Evolutionary conservation across 2,888 invertebrate species (phyloP).

Genomic region (Drosophila neotestacea): DNA sequence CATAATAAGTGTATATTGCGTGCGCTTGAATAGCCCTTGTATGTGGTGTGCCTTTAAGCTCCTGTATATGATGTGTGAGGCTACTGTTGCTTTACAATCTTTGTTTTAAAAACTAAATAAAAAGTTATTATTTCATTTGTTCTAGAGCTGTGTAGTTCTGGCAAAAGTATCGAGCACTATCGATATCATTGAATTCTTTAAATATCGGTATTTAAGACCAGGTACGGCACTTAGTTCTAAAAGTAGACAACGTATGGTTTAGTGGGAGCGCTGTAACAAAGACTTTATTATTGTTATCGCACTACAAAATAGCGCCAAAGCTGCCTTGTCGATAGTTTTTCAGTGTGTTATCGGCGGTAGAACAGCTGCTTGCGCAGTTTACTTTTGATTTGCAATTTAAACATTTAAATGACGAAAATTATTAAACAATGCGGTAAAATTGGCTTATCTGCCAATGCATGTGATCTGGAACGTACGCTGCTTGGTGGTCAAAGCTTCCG

Average conservation of each 20-base stretch:
- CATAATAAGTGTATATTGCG: slow-evolving; percentile 66
- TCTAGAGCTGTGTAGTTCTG: slow-evolving; percentile 32
- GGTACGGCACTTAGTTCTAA: too few species aligned
- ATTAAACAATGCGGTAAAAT: slow-evolving; percentile 43
- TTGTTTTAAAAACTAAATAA: slow-evolving; percentile 54
- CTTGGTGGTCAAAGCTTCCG: slow-evolving; percentile 95
- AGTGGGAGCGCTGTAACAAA: too few species aligned
- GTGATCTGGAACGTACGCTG: slow-evolving; percentile 86
- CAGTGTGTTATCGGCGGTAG: slow-evolving; percentile 3
- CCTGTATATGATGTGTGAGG: slow-evolving; percentile 28
- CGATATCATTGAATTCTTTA: too few species aligned
- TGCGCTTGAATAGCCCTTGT: slow-evolving; percentile 21
- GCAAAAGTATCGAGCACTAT: background rate
- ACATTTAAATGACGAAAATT: slow-evolving; percentile 37
- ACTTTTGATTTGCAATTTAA: slow-evolving; percentile 39
- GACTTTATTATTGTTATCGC: slow-evolving; percentile 1
- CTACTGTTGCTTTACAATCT: slow-evolving; percentile 34
- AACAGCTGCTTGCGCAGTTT: slow-evolving; percentile 30
- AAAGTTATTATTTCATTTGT: slow-evolving; percentile 35
- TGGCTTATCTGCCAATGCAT: slow-evolving; percentile 37
- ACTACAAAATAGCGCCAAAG: background rate
- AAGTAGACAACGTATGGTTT: too few species aligned
- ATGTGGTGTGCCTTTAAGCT: slow-evolving; percentile 18
- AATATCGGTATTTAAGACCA: too few species aligned
- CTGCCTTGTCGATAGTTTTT: background rate